phyloP scores from a whole-genome alignment of 2,797 vertebrate species.

The Darevskia mixta region DNA sequence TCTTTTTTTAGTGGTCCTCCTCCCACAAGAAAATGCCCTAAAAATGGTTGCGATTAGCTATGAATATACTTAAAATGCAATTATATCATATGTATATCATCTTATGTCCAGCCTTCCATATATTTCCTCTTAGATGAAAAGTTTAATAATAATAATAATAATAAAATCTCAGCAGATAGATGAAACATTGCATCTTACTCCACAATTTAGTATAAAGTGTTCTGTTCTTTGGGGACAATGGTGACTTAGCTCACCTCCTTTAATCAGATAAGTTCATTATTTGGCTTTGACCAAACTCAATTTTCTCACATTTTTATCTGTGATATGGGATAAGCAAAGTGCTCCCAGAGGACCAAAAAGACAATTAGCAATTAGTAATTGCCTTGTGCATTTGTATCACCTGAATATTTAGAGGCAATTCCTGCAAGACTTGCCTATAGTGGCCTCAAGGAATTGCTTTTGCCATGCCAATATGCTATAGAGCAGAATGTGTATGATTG shows the following conservation, averaged over 20 bases:
- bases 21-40: background rate
- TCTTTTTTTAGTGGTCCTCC: background rate
- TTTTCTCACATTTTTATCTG: conserved; percentile 47
- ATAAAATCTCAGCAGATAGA: conserved; percentile 25
- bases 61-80: background rate
- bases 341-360: conserved; percentile 35
- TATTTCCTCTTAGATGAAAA: conserved; percentile 1
- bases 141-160: conserved; percentile 43
- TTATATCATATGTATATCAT: background rate
- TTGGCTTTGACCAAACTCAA: conserved; percentile 37
- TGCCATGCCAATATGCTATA: conserved; percentile 47
- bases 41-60: background rate
- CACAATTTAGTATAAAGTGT: background rate
- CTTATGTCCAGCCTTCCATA: background rate
- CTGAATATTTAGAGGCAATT: conserved; percentile 23
- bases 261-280: conserved; percentile 46
- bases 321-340: conserved; percentile 47
- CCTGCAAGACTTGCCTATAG: conserved; percentile 21
- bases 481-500: conserved; percentile 39
- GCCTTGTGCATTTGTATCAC: conserved; percentile 42
- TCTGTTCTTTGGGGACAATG: background rate
- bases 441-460: conserved; percentile 60
- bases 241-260: conserved; percentile 38
- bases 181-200: conserved; percentile 40
- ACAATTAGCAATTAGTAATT: conserved; percentile 53